Conservation (phyloP, 2,797 vertebrate species). For the Champsocephalus esox region DNA sequence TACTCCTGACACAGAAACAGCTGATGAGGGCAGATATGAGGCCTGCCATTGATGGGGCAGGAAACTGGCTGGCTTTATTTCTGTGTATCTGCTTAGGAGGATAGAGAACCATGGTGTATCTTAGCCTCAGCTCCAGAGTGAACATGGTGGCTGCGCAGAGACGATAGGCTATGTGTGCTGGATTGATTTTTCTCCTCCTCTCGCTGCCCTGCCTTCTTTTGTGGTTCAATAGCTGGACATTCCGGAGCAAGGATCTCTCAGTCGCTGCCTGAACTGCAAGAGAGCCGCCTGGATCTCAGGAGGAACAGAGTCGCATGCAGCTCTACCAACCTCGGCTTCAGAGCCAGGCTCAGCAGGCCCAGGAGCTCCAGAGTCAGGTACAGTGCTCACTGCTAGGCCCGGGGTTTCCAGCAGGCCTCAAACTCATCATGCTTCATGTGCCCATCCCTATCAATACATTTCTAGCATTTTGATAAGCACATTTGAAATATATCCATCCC, state of each 20-base stretch:
- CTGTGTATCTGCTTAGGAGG: constrained; percentile 28
- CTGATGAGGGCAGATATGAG: constrained; percentile 34
- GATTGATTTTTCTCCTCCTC: constrained; percentile 92
- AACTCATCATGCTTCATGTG: constrained; percentile 53
- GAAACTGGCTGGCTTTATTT: constrained; percentile 44
- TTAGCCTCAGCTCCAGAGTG: constrained; percentile 55
- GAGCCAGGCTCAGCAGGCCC: constrained; percentile 70
- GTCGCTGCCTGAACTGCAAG: constrained; percentile 86
- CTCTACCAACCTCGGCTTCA: constrained; percentile 77
- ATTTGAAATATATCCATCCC: constrained; percentile 24
- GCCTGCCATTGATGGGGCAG: constrained; percentile 42
- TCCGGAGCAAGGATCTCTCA: constrained; percentile 92
- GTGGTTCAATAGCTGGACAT: constrained; percentile 94
- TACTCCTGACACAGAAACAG: constrained; percentile 20
- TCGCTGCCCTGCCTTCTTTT: constrained; percentile 89
- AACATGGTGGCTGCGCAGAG: constrained; percentile 72
- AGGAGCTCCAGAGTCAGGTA: constrained; percentile 86
- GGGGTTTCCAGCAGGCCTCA: constrained; percentile 69
- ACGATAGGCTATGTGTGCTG: constrained; percentile 86
- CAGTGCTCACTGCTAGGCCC: constrained; percentile 65
- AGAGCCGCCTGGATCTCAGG: constrained; percentile 87
- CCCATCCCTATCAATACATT: constrained; percentile 25
- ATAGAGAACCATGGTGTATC: constrained; percentile 45
- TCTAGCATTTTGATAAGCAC: constrained; percentile 16
- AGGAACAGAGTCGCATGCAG: constrained; percentile 79